These are phyloP conservation scores for Drosophila merina DNA, from an alignment of 2,888 invertebrate genomes.

Conservation along the genomic window DNA sequence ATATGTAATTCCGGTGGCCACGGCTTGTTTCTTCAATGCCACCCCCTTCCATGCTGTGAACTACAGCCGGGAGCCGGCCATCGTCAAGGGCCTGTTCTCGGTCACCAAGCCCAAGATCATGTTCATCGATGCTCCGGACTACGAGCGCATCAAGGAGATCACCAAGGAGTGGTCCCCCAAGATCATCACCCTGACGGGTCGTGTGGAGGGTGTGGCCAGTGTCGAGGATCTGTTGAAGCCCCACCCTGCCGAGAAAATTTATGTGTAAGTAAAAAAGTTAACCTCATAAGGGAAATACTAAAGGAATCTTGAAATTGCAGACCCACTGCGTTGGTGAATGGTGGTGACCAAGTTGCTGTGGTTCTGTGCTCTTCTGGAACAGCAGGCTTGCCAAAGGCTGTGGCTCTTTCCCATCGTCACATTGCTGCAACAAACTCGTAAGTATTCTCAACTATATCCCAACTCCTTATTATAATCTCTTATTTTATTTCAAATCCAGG, in stretches of 20 bases:
- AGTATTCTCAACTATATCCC: conserved; percentile 1
- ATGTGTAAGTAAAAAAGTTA: conserved; percentile 37
- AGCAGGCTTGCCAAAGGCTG: conserved; percentile 69
- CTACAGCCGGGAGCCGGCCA: conserved; percentile 32
- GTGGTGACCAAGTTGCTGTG: conserved; percentile 54
- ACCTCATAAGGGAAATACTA: not conserved
- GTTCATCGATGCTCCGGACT: conserved; percentile 64
- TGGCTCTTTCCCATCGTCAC: conserved; percentile 56
- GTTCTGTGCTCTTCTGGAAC: conserved; percentile 76
- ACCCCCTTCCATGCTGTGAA: conserved; percentile 63
- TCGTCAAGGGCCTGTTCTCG: conserved; percentile 43
- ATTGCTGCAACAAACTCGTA: conserved; percentile 36
- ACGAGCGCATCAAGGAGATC: conserved; percentile 54
- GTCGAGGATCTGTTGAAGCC: conserved; percentile 54
- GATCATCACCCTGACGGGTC: conserved; percentile 48
- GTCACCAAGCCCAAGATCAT: conserved; percentile 67
- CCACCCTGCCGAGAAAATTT: conserved; percentile 32
- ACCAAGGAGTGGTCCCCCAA: conserved; percentile 52
- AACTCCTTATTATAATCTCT: too few species aligned
- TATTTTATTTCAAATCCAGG: conserved; percentile 10
- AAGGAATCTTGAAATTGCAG: conserved; percentile 13
- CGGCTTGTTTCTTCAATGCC: conserved; percentile 49
- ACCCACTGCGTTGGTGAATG: conserved; percentile 30
- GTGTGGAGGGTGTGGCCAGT: conserved; percentile 43
- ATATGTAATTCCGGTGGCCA: conserved; percentile 38